Evolutionary conservation across 2,797 vertebrate species (phyloP).

Genomic region (Tauraco hartlaubi): DNA sequence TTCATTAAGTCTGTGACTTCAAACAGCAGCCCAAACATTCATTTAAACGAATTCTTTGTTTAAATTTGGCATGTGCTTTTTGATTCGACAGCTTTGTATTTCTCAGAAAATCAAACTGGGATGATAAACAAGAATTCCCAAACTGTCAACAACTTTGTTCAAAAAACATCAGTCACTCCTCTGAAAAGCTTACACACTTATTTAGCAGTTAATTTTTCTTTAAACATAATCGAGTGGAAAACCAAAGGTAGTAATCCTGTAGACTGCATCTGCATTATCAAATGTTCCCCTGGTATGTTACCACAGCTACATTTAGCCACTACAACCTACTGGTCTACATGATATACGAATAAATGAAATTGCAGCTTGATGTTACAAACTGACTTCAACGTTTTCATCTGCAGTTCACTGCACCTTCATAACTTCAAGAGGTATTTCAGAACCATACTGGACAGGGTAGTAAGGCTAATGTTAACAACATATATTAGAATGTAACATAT

Average conservation of each 20-base stretch:
- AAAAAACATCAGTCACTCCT: constrained; percentile 17
- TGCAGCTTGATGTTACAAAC: constrained; percentile 75
- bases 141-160: neutral
- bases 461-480: constrained; percentile 11
- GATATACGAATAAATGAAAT: constrained; percentile 68
- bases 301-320: neutral
- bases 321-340: constrained; percentile 19
- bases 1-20: neutral
- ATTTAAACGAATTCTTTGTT: neutral
- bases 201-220: constrained; percentile 34
- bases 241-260: neutral
- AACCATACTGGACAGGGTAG: constrained; percentile 1
- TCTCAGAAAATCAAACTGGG: neutral
- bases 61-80: neutral
- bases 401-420: constrained; percentile 79
- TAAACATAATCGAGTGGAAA: constrained; percentile 33
- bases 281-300: neutral
- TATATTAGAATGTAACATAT: neutral
- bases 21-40: neutral
- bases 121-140: neutral
- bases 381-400: constrained; percentile 72
- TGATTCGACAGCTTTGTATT: neutral
- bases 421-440: constrained; percentile 73
- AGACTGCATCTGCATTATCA: neutral
- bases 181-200: constrained; percentile 15